These are phyloP conservation scores for Orchestia grillus DNA, from an alignment of 1,140 invertebrate species.

Conservation along the genomic window DNA sequence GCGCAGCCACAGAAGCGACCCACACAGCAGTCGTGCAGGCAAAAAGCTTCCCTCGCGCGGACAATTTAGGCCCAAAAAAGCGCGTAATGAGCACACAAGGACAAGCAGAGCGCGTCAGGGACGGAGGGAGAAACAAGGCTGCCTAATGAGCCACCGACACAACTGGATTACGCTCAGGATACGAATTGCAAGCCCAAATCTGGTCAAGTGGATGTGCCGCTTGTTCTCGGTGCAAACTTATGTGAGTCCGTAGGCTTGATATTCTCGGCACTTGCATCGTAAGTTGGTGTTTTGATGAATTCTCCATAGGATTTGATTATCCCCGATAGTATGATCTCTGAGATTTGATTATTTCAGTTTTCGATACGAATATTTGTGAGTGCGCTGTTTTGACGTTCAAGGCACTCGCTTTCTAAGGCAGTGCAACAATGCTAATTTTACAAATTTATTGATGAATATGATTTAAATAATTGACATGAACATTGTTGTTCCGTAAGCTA, in stretches of 20 bases:
- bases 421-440: too few relatives aligned
- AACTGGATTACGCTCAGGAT: slow-evolving; percentile 31
- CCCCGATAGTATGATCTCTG: too few relatives aligned
- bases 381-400: too few relatives aligned
- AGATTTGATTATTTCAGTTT: too few relatives aligned
- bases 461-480: too few relatives aligned
- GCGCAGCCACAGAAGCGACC: not conserved
- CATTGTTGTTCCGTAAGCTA: too few relatives aligned
- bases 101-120: not conserved
- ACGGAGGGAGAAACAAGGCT: slow-evolving; percentile 19
- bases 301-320: too few relatives aligned
- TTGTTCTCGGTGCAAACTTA: not conserved
- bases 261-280: not conserved
- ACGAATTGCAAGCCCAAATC: not conserved
- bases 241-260: not conserved
- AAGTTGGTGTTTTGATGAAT: too few relatives aligned
- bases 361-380: too few relatives aligned
- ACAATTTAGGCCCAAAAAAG: slow-evolving; percentile 4
- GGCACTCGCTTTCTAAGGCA: too few relatives aligned
- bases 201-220: not conserved
- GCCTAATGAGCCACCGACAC: slow-evolving; percentile 9
- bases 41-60: slow-evolving; percentile 9
- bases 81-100: slow-evolving; percentile 35
- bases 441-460: too few relatives aligned
- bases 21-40: not conserved